Conservation (phyloP, 2,888 invertebrate species). For the Sphinx pinastri region DNA sequence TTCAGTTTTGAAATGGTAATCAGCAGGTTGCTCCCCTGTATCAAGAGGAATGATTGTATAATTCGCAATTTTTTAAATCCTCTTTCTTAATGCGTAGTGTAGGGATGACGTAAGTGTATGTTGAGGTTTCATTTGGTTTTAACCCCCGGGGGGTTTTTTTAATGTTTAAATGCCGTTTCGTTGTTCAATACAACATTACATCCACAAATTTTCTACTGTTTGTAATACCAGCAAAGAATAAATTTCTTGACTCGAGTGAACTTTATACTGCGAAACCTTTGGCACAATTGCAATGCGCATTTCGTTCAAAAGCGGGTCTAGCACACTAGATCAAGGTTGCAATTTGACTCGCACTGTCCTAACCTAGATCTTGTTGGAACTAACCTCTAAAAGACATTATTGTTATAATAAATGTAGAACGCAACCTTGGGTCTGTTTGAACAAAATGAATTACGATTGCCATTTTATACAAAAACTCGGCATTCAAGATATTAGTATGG, state of each 20-base stretch:
- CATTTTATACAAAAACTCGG: slow-evolving; percentile 29
- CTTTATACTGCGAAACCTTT: background rate
- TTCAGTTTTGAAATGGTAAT: no score
- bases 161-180: no score
- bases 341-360: slow-evolving; percentile 21
- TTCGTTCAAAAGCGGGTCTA: slow-evolving; percentile 25
- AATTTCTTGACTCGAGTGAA: no score
- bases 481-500: slow-evolving; percentile 10
- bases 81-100: no score
- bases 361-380: slow-evolving; percentile 27
- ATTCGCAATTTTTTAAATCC: no score
- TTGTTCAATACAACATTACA: no score
- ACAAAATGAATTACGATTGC: slow-evolving; percentile 43
- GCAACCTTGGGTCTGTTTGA: slow-evolving; percentile 56
- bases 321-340: slow-evolving; percentile 38
- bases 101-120: no score
- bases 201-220: no score
- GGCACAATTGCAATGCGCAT: slow-evolving; percentile 16
- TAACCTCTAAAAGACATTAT: slow-evolving; percentile 46
- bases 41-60: no score
- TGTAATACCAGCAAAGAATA: no score
- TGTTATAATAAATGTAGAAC: slow-evolving; percentile 39
- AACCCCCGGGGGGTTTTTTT: no score
- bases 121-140: background rate
- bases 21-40: no score